These are phyloP conservation scores for Perognathus longimembris DNA, from an alignment of 2,113 vertebrate species.

Conservation along the genomic window DNA sequence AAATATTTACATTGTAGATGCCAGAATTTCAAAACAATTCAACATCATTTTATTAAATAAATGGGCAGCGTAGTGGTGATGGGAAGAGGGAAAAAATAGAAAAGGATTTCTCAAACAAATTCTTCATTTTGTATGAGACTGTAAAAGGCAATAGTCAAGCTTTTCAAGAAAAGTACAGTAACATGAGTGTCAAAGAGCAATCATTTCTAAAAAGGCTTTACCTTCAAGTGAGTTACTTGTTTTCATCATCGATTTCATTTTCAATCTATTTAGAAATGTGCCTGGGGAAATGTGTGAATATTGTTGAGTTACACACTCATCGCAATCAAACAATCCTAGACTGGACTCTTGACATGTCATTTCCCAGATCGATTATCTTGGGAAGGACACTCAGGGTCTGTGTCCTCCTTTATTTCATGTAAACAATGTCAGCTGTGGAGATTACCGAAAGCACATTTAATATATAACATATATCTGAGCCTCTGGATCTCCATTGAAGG, in stretches of 20 bases:
- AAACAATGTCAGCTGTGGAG: not conserved
- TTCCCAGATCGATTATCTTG: not conserved
- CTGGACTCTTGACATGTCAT: not conserved
- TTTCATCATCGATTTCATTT: not conserved
- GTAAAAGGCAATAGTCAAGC: not conserved
- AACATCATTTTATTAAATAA: not conserved
- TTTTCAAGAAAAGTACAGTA: slow-evolving; percentile 11
- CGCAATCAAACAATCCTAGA: not conserved
- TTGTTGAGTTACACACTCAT: not conserved
- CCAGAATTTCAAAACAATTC: not conserved
- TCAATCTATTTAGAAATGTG: not conserved
- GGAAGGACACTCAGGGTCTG: not conserved
- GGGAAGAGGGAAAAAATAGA: not conserved
- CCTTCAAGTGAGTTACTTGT: not conserved
- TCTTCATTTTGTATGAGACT: not conserved
- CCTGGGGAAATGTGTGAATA: not conserved
- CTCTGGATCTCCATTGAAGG: not conserved
- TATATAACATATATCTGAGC: not conserved
- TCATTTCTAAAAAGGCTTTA: not conserved
- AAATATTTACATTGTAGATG: not conserved
- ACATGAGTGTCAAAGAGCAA: not conserved
- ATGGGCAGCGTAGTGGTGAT: too few species aligned
- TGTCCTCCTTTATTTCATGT: not conserved
- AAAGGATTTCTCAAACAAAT: not conserved
- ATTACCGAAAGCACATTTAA: not conserved